Conservation (phyloP, 2,113 vertebrate species). For the Collichthys lucidus region DNA sequence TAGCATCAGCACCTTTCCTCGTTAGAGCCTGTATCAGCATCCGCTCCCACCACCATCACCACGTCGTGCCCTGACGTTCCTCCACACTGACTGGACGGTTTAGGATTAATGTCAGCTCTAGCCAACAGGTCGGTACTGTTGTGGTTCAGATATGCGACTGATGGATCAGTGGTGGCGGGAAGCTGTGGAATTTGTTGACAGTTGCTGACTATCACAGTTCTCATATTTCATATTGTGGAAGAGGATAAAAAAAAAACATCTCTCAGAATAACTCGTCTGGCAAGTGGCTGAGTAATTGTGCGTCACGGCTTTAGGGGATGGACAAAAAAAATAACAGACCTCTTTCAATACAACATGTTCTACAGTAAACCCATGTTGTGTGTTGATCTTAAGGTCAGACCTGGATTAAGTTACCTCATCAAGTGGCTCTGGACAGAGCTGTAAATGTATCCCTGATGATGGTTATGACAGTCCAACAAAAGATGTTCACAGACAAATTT, state of each 20-base stretch:
- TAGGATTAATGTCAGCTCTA: conserved; percentile 77
- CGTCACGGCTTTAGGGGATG: conserved; percentile 45
- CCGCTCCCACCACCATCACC: conserved; percentile 44
- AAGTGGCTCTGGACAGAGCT: no score
- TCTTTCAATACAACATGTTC: background rate
- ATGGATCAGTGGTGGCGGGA: conserved; percentile 72
- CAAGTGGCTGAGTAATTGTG: conserved; percentile 56
- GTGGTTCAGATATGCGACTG: conserved; percentile 66
- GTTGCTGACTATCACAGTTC: conserved; percentile 63
- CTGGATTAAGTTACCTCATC: background rate
- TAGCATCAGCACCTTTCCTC: conserved; percentile 79
- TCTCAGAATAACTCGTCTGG: conserved; percentile 63
- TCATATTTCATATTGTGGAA: conserved; percentile 58
- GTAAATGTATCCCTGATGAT: no score
- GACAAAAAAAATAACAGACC: conserved; percentile 5
- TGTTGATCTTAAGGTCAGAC: no score
- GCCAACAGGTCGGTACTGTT: conserved; percentile 70
- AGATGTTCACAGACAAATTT: background rate
- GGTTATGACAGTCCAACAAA: no score
- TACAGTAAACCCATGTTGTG: background rate
- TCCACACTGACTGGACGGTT: conserved; percentile 68
- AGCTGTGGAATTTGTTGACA: conserved; percentile 73
- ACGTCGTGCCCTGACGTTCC: conserved; percentile 60
- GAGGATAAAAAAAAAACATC: conserved; percentile 5
- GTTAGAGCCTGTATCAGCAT: conserved; percentile 67